phyloP scores from a whole-genome alignment of 2,888 invertebrate species.

The Ornithoptera alexandrae region DNA sequence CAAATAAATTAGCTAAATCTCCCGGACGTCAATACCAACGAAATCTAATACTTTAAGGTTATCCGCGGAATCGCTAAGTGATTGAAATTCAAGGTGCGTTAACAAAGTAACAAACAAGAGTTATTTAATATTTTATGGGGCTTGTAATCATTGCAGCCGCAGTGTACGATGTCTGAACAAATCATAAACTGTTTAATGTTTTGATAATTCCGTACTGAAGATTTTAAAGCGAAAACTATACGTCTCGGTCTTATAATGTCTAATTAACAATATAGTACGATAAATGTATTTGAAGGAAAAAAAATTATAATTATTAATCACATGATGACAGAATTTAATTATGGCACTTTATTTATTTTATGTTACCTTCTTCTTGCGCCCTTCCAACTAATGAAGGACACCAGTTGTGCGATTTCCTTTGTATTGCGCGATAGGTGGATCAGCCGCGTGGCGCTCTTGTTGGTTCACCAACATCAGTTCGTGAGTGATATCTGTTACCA shows the following conservation, averaged over 20 bases:
- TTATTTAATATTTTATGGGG: constrained; percentile 59
- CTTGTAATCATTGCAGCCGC: constrained; percentile 50
- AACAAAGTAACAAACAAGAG: constrained; percentile 48
- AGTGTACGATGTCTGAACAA: constrained; percentile 45
- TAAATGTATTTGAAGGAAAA: background rate
- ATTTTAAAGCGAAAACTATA: background rate
- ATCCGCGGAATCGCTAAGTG: constrained; percentile 30
- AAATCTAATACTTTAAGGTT: constrained; percentile 38
- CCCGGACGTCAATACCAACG: constrained; percentile 23
- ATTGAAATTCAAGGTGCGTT: constrained; percentile 54
- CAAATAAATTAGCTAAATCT: background rate
- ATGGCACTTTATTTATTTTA: background rate
- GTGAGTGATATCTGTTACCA: background rate
- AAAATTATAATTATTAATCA: background rate
- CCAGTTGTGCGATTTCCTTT: no score
- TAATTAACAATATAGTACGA: no score
- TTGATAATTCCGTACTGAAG: constrained; percentile 2
- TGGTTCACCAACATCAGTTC: no score
- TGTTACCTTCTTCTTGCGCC: no score
- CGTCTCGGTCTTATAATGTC: no score
- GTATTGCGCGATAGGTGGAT: no score
- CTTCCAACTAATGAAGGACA: no score
- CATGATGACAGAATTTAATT: background rate
- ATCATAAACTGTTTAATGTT: constrained; percentile 33
- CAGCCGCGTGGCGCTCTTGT: no score